These are phyloP conservation scores for Lates japonicus DNA, from an alignment of 2,797 vertebrate genomes.

Conservation along the genomic window DNA sequence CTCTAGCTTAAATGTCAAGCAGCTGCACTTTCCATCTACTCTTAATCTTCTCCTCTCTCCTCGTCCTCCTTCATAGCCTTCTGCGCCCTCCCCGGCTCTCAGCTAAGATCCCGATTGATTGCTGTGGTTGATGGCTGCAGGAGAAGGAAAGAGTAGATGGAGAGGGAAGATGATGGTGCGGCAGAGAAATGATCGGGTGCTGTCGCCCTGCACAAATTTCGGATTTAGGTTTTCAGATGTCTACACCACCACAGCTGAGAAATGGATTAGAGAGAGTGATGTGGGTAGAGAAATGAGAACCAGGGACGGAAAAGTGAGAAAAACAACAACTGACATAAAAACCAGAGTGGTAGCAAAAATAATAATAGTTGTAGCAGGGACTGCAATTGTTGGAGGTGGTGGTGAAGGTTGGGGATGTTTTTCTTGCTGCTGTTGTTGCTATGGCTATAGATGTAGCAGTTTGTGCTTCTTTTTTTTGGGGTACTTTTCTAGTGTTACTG, in stretches of 20 bases:
- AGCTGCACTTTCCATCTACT: slow-evolving; percentile 61
- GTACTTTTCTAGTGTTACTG: background rate
- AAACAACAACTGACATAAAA: slow-evolving; percentile 56
- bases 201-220: slow-evolving; percentile 57
- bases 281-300: slow-evolving; percentile 24
- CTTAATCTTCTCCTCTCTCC: slow-evolving; percentile 51
- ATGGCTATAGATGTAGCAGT: background rate
- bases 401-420: slow-evolving; percentile 47
- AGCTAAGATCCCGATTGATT: slow-evolving; percentile 72
- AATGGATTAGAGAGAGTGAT: slow-evolving; percentile 43
- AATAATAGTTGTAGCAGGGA: slow-evolving; percentile 39
- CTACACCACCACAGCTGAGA: slow-evolving; percentile 48
- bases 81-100: slow-evolving; percentile 45
- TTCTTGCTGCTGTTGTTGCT: slow-evolving; percentile 16
- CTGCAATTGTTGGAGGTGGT: slow-evolving; percentile 30
- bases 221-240: slow-evolving; percentile 66
- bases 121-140: slow-evolving; percentile 66
- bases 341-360: slow-evolving; percentile 45
- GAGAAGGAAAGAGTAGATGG: slow-evolving; percentile 60
- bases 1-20: slow-evolving; percentile 70
- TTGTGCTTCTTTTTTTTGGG: slow-evolving; percentile 14
- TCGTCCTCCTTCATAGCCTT: slow-evolving; percentile 51
- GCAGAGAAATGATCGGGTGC: slow-evolving; percentile 60
- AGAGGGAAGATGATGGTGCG: slow-evolving; percentile 68
- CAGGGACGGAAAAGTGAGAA: slow-evolving; percentile 38